phyloP scores from a whole-genome alignment of 2,113 vertebrate genomes.

The Podarcis cretensis region DNA sequence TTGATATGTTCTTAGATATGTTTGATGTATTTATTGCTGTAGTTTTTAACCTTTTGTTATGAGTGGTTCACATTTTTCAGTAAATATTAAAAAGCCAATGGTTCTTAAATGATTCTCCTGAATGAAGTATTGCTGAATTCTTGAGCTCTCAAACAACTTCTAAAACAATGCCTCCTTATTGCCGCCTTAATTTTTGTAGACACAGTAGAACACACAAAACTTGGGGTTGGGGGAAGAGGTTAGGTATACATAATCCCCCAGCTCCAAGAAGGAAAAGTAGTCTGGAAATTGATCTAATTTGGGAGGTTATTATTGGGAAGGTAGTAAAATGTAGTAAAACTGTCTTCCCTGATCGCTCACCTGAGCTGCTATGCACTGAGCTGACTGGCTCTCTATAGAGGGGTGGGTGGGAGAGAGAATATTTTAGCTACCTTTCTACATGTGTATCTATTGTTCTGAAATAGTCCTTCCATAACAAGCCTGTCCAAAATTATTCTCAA shows the following conservation, averaged over 20 bases:
- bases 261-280: neutral
- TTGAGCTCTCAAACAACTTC: neutral
- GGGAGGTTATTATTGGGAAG: neutral
- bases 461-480: neutral
- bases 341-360: neutral
- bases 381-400: neutral
- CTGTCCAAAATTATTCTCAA: neutral
- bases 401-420: neutral
- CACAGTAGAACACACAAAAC: neutral
- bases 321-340: neutral
- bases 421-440: neutral
- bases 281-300: neutral
- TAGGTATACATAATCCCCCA: too few relatives aligned
- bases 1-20: neutral
- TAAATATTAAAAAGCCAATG: neutral
- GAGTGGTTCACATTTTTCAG: neutral
- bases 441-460: neutral
- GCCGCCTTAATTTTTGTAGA: neutral
- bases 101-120: neutral
- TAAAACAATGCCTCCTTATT: neutral
- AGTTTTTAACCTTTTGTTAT: neutral
- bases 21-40: slow-evolving; percentile 3
- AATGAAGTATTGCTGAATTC: neutral
- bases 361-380: neutral
- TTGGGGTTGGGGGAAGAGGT: neutral